Base-by-base conservation (phyloP, 1,140 invertebrate species). In the Teleopsis dalmanni region DNA sequence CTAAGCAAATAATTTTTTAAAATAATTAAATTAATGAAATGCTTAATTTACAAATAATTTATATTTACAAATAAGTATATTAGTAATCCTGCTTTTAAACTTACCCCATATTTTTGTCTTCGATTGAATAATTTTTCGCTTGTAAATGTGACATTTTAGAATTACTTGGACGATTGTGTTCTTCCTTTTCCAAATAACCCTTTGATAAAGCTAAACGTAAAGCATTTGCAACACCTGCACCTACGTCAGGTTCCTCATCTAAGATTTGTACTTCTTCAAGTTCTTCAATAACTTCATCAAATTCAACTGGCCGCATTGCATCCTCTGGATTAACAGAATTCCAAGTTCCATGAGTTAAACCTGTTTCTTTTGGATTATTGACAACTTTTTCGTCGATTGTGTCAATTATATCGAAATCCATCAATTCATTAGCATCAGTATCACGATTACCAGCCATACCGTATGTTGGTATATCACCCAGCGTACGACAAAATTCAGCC, bases 221-320 rank as follows among this genome's bases (percentile, higher is more conserved):
- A 5, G 96, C 95, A 51, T 91, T 91, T 43, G 83, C 93, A 18
- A 98, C 81, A 35, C 96, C 95, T 25, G 83, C 80, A 40, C 87
- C 91, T n/a, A 96, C 81, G 63, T 94, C 85, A 1, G 95, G 93
- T 74, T 99, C 96, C 56, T 93, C 92, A 60, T 95, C 95, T 43
- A 99, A 73, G 65, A 94, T 91, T 2, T 82, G 81, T 16, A 80
- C 78, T 56, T 85, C 82, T 48, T 77, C 71, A 3, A 79, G 58
- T 14, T 70, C 67, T 26, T 70, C 61, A 2, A 31, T 38, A 21
- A 65, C 47, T 46, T 60, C 60, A 52, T 71, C 68, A 33, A 70
- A 66, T 23, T 63, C 55, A 11, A 62, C 55, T 18, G 58, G 59
- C 45, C 60, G 60, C 52, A 62, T 60, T 0, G 66, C 55, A 23